These are phyloP conservation scores for Synanthedon vespiformis DNA, from an alignment of 2,888 invertebrate genomes.

Conservation along the genomic window DNA sequence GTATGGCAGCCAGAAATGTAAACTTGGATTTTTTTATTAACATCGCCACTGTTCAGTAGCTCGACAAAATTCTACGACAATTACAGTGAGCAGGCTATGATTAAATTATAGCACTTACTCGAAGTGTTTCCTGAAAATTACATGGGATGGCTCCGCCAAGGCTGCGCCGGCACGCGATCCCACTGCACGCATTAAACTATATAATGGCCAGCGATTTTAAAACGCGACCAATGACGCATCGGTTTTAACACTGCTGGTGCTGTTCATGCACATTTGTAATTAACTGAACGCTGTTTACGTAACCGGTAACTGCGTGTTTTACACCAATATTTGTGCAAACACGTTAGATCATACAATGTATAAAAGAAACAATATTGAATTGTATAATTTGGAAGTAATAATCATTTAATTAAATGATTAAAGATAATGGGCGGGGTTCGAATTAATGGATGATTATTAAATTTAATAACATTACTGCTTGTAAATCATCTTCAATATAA, in stretches of 20 bases:
- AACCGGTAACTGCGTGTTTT: neutral
- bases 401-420: too few species aligned
- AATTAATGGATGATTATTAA: too few species aligned
- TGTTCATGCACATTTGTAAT: constrained; percentile 38
- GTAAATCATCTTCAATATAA: too few species aligned
- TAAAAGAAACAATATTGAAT: too few species aligned
- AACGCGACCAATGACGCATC: constrained; percentile 58
- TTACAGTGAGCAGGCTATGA: constrained; percentile 61
- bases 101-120: constrained; percentile 67
- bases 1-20: too few species aligned
- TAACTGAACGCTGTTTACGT: constrained; percentile 17
- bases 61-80: constrained; percentile 58
- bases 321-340: neutral
- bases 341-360: neutral
- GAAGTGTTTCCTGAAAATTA: constrained; percentile 69
- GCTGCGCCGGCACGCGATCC: constrained; percentile 61
- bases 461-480: too few species aligned
- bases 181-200: constrained; percentile 50
- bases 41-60: constrained; percentile 43
- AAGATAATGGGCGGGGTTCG: too few species aligned
- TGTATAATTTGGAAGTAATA: too few species aligned
- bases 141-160: constrained; percentile 65
- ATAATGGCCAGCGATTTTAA: constrained; percentile 45
- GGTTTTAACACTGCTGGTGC: constrained; percentile 52
- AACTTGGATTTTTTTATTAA: neutral